phyloP scores from a whole-genome alignment of 2,113 vertebrate species.

The Serilophus lunatus region DNA sequence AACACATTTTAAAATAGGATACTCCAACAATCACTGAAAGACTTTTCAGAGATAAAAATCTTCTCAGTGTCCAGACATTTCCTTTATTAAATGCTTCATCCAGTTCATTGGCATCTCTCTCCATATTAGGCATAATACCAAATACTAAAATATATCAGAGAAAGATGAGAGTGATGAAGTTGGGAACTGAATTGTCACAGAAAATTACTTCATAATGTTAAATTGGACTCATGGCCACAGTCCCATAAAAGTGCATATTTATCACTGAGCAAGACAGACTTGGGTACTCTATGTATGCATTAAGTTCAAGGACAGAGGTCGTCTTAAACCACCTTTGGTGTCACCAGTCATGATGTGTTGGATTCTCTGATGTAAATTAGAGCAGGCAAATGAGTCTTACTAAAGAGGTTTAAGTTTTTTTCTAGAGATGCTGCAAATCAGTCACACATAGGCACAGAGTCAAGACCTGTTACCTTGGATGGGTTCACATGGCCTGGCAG shows the following conservation, averaged over 20 bases:
- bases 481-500: not conserved
- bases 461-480: not conserved
- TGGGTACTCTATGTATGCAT: not conserved
- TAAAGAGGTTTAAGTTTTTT: not conserved
- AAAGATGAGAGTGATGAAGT: constrained; percentile 2
- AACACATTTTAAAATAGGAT: constrained; percentile 21
- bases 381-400: not conserved
- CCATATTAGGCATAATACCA: constrained; percentile 10
- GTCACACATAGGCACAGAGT: not conserved
- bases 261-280: not conserved
- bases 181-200: not conserved
- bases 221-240: not conserved
- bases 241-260: constrained; percentile 3
- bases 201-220: constrained; percentile 31
- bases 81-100: constrained; percentile 11
- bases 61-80: constrained; percentile 19
- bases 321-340: not conserved
- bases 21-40: constrained; percentile 5
- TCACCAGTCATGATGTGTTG: not conserved
- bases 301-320: not conserved
- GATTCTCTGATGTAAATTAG: not conserved
- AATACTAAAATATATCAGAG: constrained; percentile 19
- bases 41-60: constrained; percentile 2
- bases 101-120: not conserved
- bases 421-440: not conserved